Base-by-base conservation (phyloP, 2,113 vertebrate genomes). In the Dicaeum eximium region DNA sequence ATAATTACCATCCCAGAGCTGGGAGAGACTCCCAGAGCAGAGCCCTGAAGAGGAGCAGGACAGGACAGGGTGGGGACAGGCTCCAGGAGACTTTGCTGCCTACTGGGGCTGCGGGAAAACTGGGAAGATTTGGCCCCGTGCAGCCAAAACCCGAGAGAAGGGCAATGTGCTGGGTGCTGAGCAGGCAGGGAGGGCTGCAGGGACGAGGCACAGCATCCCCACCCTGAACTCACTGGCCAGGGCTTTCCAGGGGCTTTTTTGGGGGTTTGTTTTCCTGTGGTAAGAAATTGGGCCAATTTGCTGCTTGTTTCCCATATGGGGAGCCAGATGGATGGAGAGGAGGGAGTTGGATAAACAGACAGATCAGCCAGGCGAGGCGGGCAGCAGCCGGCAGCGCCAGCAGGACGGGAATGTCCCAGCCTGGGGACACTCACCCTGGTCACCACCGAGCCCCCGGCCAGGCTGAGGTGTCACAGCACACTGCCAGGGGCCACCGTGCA, bases 281-380 rank as follows among this genome's bases (percentile, higher is more conserved):
- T 65, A 56, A 93, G 94, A 93, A 97, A 95, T 38, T 67, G 85
- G 95, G 96, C 95, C 96, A 97, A 88, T 74, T 90, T 84, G 19
- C 37, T 90, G 87, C n/a, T 91, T 92, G 86, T 86, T 88, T 70
- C 96, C 97, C 90, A 97, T 97, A 91, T 97, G 97, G 94, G 94
- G 71, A 98, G 90, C 93, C 98, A 98, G 98, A 98, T 98, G 98
- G 98, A 98, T 86, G 94, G 92, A 83, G 78, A 94, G 93, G 93
- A 97, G 91, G 95, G 85, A 97, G 93, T 9, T 81, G 96, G 92
- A 94, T 95, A 91, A 97, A 96, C 94, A 96, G 95, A 69, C 47
- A 69, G 88, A 57, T 37, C 90, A 88, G 95, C 33, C 84, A 77
- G 93, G 94, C 78, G 13, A 28, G 82, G 47, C 8, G 19, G 86